These are phyloP conservation scores for Aporrectodea caliginosa DNA, from an alignment of 1,140 invertebrate species.

Conservation along the genomic window DNA sequence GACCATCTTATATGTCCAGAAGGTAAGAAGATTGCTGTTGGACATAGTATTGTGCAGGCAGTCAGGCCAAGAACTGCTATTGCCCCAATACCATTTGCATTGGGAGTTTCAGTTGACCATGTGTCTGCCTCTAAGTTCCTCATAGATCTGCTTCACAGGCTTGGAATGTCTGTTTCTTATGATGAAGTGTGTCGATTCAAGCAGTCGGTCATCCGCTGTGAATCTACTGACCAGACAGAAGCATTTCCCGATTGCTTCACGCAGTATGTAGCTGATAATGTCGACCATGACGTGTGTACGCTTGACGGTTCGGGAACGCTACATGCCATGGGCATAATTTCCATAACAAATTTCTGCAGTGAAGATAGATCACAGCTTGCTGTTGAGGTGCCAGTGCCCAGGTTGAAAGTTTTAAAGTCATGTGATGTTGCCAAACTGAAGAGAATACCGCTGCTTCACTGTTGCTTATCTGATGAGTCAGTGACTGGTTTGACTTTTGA, in stretches of 20 bases:
- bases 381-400: no score
- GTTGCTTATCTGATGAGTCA: no score
- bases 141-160: background rate
- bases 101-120: background rate
- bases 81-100: background rate
- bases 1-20: background rate
- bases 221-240: no score
- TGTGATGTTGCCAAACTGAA: no score
- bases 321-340: constrained; percentile 46
- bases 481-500: no score
- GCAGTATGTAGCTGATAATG: constrained; percentile 39
- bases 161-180: background rate
- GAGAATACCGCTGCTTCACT: no score
- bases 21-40: background rate
- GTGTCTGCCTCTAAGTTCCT: no score
- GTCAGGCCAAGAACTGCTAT: background rate
- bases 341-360: no score
- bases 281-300: constrained; percentile 40
- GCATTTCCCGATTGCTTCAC: background rate
- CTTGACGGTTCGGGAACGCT: constrained; percentile 43
- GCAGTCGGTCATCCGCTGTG: background rate
- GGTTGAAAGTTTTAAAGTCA: no score
- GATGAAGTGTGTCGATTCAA: background rate
- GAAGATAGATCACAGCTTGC: no score
- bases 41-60: constrained; percentile 4